Conservation (phyloP, 2,797 vertebrate genomes). For the Myripristis jacobus region DNA sequence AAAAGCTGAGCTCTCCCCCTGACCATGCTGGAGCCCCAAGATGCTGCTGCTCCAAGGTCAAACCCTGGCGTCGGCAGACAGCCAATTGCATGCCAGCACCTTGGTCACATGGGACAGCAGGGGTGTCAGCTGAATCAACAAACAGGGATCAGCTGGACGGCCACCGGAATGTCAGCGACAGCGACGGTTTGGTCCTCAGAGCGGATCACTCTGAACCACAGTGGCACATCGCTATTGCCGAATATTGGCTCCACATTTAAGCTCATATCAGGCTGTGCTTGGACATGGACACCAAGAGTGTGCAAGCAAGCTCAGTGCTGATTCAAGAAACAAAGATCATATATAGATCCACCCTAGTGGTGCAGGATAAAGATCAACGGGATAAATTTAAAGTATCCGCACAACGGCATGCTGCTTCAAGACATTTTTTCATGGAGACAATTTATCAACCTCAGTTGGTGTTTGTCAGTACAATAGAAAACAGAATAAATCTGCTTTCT, state of each 20-base stretch:
- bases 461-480: too few species aligned
- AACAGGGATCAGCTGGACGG: slow-evolving; percentile 73
- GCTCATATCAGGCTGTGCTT: slow-evolving; percentile 56
- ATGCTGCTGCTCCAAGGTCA: slow-evolving; percentile 79
- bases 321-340: too few species aligned
- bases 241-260: slow-evolving; percentile 67
- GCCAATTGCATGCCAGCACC: slow-evolving; percentile 64
- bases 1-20: slow-evolving; percentile 26
- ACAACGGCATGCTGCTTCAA: too few species aligned
- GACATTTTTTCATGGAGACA: too few species aligned
- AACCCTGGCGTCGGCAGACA: slow-evolving; percentile 51
- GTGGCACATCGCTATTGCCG: slow-evolving; percentile 52
- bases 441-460: too few species aligned
- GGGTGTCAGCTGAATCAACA: slow-evolving; percentile 82
- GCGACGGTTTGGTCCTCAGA: slow-evolving; percentile 57
- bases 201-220: slow-evolving; percentile 48
- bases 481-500: too few species aligned
- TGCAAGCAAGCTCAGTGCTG: too few species aligned
- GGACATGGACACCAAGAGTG: slow-evolving; percentile 54
- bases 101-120: slow-evolving; percentile 64
- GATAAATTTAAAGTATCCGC: too few species aligned
- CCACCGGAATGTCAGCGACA: slow-evolving; percentile 72
- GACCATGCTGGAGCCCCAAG: slow-evolving; percentile 56
- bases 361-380: too few species aligned
- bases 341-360: too few species aligned